Base-by-base conservation (phyloP, 2,888 invertebrate genomes). In the Drosophila histrio region DNA sequence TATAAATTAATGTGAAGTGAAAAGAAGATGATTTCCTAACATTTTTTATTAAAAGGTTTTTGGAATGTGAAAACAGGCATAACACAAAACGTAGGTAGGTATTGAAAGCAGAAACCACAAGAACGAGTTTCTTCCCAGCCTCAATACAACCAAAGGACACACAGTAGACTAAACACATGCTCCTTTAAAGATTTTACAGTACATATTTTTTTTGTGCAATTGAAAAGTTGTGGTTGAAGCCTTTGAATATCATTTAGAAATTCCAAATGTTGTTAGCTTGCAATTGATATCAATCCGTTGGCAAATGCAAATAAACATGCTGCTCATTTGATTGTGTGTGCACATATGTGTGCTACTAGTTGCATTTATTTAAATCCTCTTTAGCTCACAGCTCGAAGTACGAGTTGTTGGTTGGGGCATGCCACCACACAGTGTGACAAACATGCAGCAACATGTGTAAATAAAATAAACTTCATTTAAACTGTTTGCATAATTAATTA, bases 401-500 rank as follows among this genome's bases (percentile, higher is more conserved):
- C 1, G 0, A 19, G 44, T 1, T 7, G 17, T 26, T 7, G 17
- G 21, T 6, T 34, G 19, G 28, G 17, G 32, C 22, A 63, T 44
- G 26, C 7, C 21, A 9, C 5, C 26, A 47, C 34, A n/a, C 30
- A 46, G 49, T 32, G 57, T 32, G 47, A 64, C 59, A 57, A 73
- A 60, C 70, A 66, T 50, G 39, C 73, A 63, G 79, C 65, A 85
- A 72, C 85, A 81, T 82, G 82, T 81, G 83, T 83, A 83, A 86
- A 86, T 83, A 80, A 83, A 82, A 80, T 83, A 83, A 77, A 86
- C 84, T 83, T 75, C 61, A 79, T 75, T 86, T 86, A 86, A 83
- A 77, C 77, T 74, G 84, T 84, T 86, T 86, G 81, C 87, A 86
- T 84, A 84, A 84, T 84, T 84, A 86, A 84, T 86, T 81, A 84